Evolutionary conservation across 2,797 vertebrate species (phyloP).

Genomic region (Spinibarbus caldwelli): DNA sequence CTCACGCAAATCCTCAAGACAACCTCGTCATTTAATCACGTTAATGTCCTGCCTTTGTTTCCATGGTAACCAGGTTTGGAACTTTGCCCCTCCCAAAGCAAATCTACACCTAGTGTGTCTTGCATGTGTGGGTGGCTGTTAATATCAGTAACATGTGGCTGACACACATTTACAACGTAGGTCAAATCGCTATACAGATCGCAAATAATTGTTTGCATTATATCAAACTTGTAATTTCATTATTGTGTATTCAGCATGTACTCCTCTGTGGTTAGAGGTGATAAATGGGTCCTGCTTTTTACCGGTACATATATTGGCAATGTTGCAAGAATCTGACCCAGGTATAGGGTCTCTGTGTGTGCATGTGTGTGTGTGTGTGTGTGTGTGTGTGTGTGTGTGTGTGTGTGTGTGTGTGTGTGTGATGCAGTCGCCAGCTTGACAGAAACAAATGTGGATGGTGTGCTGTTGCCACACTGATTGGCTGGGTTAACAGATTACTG

Average conservation of each 20-base stretch:
- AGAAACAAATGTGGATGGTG: constrained; percentile 48
- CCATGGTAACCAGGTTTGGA: constrained; percentile 57
- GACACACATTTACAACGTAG: neutral
- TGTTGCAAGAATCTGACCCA: constrained; percentile 16
- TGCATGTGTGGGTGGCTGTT: constrained; percentile 1
- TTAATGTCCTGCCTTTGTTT: constrained; percentile 55
- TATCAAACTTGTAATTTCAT: neutral
- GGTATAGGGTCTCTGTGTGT: constrained; percentile 5
- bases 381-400: neutral
- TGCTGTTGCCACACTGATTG: constrained; percentile 41
- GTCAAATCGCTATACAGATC: neutral
- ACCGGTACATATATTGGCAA: neutral
- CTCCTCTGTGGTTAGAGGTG: neutral
- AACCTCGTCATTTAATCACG: constrained; percentile 38
- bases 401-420: neutral
- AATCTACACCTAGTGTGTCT: constrained; percentile 18
- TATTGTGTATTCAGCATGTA: neutral
- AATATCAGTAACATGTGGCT: constrained; percentile 1
- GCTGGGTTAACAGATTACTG: constrained; percentile 46
- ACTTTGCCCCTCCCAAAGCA: constrained; percentile 38
- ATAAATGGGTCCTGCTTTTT: constrained; percentile 8
- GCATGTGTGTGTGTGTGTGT: neutral
- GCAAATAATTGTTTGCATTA: neutral
- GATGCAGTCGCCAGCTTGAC: constrained; percentile 23
- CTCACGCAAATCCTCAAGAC: constrained; percentile 29